These are phyloP conservation scores for Elaphurus davidianus DNA, from an alignment of 2,113 vertebrate genomes.

Conservation along the genomic window DNA sequence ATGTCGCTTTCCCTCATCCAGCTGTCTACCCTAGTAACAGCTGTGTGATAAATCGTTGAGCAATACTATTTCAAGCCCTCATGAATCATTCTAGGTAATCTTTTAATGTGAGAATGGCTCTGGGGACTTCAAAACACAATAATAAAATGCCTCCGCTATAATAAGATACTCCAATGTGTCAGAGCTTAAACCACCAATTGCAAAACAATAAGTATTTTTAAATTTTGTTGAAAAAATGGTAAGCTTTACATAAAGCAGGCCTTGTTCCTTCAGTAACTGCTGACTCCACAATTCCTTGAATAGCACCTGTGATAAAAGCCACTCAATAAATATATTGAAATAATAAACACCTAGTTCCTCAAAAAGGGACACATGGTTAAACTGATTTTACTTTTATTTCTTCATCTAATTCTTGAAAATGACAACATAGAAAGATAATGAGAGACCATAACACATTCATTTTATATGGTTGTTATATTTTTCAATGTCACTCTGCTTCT, in stretches of 20 bases:
- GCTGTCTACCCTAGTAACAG: not conserved
- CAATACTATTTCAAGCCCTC: not conserved
- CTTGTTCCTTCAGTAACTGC: not conserved
- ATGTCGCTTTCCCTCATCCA: not conserved
- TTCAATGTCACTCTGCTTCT: slow-evolving; percentile 11
- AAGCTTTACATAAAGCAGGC: not conserved
- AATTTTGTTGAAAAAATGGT: not conserved
- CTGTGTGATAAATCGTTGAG: not conserved
- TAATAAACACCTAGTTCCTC: not conserved
- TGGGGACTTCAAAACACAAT: not conserved
- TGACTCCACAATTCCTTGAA: not conserved
- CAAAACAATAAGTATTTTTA: not conserved
- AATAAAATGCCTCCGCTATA: not conserved
- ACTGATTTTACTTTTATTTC: not conserved
- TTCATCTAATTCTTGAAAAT: not conserved
- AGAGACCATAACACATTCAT: not conserved
- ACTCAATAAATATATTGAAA: not conserved
- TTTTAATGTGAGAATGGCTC: not conserved
- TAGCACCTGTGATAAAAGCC: not conserved
- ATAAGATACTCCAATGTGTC: not conserved
- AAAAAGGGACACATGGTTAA: not conserved
- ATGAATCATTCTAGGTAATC: not conserved
- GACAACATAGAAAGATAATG: not conserved
- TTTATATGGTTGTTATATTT: slow-evolving; percentile 36
- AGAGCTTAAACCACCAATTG: not conserved